Conservation (phyloP, 2,888 invertebrate genomes). For the Tromatobia lineatoria region DNA sequence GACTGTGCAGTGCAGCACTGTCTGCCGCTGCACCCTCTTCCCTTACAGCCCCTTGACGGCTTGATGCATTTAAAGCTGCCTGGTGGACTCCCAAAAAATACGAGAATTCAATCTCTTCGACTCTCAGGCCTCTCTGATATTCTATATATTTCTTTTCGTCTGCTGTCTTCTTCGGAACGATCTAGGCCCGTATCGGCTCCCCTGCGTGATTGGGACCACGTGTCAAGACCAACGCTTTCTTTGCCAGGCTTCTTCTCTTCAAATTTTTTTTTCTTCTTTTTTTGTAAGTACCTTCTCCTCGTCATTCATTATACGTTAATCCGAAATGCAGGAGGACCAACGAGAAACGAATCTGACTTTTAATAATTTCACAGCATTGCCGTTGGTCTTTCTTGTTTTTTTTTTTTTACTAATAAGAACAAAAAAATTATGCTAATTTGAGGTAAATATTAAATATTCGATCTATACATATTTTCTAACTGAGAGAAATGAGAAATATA, state of each 20-base stretch:
- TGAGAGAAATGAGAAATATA: too few species aligned
- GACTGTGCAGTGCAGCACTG: constrained; percentile 73
- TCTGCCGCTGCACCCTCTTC: constrained; percentile 62
- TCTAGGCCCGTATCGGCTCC: constrained; percentile 58
- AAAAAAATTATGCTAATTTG: too few species aligned
- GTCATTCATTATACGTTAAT: constrained; percentile 20
- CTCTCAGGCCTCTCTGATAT: constrained; percentile 40
- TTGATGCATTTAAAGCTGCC: constrained; percentile 33
- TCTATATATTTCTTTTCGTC: constrained; percentile 46
- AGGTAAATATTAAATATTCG: neutral
- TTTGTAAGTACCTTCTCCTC: constrained; percentile 44
- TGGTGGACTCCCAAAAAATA: constrained; percentile 66
- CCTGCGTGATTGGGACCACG: constrained; percentile 76
- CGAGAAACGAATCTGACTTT: neutral
- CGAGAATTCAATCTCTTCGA: constrained; percentile 75
- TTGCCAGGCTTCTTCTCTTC: neutral
- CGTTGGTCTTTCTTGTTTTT: neutral
- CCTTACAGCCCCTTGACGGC: constrained; percentile 48
- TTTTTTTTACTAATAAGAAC: too few species aligned
- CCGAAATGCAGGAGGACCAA: neutral
- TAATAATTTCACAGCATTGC: neutral
- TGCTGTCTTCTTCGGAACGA: constrained; percentile 49
- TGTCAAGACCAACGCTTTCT: constrained; percentile 67
- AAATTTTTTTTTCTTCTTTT: constrained; percentile 20
- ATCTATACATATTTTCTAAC: too few species aligned